Base-by-base conservation (phyloP, 2,888 invertebrate species). In the Ditula angustiorana region DNA sequence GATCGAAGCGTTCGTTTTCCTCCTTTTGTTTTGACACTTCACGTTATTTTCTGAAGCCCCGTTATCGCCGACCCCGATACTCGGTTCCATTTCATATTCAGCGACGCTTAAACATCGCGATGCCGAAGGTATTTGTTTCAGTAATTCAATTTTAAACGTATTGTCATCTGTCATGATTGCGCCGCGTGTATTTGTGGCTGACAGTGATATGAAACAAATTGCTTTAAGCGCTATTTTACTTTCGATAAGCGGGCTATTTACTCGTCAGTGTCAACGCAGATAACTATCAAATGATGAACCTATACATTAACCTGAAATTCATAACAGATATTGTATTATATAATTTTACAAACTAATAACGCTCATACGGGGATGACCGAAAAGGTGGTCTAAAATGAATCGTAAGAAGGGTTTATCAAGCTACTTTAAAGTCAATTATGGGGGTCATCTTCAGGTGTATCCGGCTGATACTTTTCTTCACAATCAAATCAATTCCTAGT, bases 181-280 rank as follows among this genome's bases (percentile, higher is more conserved):
- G 60, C n/a, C n/a, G 11, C 56, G 30, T 56, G 33, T 23, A 41
- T 30, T 49, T 57, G 62, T 21, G 16, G 8, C 13, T 63, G 63
- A 63, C 63, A 63, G 57, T 63, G 63, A 63, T 58, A 58, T 35
- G 57, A 33, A 63, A 62, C 57, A 57, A 58, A 63, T 58, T 50
- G 50, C 57, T 57, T 63, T 63, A 30, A 57, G 46, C 44, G 41
- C 57, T 44, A 63, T 63, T 57, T 57, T 44, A 19, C 47, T 61
- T 26, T 63, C 50, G 23, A 57, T 63, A 53, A 58, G 61, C 56
- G 30, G 21, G 28, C 16, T 26, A 30, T 56, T 57, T 49, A 30
- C 21, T 52, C 3, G 4, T 19, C 8, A 41, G 5, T 46, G 19
- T 50, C 30, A 41, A 37, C n/a, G 10, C 37, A 55, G 3, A 23